Conservation (phyloP, 2,113 vertebrate species). For the Tretioscincus oriximinensis region DNA sequence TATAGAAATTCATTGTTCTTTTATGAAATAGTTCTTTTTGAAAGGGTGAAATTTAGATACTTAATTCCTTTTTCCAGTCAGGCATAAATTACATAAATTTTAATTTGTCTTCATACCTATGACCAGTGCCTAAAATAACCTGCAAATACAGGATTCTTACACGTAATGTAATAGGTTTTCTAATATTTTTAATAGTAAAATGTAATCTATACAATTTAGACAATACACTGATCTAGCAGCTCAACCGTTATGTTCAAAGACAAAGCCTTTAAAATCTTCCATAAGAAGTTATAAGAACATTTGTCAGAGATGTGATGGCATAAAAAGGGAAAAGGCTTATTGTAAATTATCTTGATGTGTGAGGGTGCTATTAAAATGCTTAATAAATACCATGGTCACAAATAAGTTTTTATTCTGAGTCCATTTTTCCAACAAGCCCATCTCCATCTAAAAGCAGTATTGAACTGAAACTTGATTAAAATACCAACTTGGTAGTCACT, state of each 20-base stretch:
- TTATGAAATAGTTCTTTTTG: background rate
- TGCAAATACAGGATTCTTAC: background rate
- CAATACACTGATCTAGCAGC: too few species aligned
- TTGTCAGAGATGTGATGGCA: background rate
- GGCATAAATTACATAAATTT: background rate
- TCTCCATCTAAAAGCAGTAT: background rate
- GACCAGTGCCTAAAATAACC: constrained; percentile 4
- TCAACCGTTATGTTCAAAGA: background rate
- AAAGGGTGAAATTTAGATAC: background rate
- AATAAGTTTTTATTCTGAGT: background rate
- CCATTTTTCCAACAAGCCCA: background rate
- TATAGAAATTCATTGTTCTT: background rate
- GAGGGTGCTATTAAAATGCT: background rate
- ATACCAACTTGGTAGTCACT: background rate
- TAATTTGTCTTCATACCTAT: background rate
- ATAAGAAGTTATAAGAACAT: background rate
- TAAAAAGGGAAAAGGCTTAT: background rate
- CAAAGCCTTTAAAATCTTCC: background rate
- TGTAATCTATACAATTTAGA: background rate
- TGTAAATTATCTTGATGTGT: background rate
- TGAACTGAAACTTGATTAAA: background rate
- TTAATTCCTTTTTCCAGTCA: background rate
- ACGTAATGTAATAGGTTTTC: background rate
- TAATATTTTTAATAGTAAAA: constrained; percentile 1
- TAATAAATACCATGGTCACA: background rate